Conservation (phyloP, 1,140 invertebrate species). For the Papilio aristodemus region DNA sequence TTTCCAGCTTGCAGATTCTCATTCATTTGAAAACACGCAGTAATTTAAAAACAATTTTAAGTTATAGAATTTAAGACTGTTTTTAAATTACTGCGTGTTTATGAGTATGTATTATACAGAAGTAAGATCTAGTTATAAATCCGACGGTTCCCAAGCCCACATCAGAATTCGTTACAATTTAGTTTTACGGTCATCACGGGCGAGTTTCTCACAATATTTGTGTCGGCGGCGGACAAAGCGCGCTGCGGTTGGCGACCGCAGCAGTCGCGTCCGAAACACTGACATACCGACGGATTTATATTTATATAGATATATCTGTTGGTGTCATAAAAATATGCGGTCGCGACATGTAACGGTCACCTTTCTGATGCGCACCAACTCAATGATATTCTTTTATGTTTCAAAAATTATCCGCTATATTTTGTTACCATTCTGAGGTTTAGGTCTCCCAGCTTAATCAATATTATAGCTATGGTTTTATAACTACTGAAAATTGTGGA, state of each 20-base stretch:
- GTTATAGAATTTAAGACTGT: too few relatives aligned
- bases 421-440: background rate
- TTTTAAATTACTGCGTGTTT: too few relatives aligned
- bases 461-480: background rate
- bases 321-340: slow-evolving; percentile 34
- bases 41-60: too few relatives aligned
- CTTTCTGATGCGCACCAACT: background rate
- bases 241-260: slow-evolving; percentile 16
- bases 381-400: slow-evolving; percentile 9
- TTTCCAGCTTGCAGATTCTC: too few relatives aligned
- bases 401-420: too few relatives aligned
- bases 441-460: background rate
- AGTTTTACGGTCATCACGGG: slow-evolving; percentile 20
- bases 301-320: slow-evolving; percentile 38
- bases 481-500: background rate
- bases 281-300: slow-evolving; percentile 39
- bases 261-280: slow-evolving; percentile 25
- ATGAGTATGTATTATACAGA: background rate
- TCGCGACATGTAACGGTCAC: slow-evolving; percentile 1
- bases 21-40: too few relatives aligned
- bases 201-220: slow-evolving; percentile 28
- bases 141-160: slow-evolving; percentile 14
- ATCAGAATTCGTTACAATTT: slow-evolving; percentile 30
- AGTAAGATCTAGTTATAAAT: slow-evolving; percentile 14
- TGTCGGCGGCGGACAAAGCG: slow-evolving; percentile 19